These are phyloP conservation scores for Aradophagus sp. DNA, from an alignment of 1,140 invertebrate genomes.

Conservation along the genomic window DNA sequence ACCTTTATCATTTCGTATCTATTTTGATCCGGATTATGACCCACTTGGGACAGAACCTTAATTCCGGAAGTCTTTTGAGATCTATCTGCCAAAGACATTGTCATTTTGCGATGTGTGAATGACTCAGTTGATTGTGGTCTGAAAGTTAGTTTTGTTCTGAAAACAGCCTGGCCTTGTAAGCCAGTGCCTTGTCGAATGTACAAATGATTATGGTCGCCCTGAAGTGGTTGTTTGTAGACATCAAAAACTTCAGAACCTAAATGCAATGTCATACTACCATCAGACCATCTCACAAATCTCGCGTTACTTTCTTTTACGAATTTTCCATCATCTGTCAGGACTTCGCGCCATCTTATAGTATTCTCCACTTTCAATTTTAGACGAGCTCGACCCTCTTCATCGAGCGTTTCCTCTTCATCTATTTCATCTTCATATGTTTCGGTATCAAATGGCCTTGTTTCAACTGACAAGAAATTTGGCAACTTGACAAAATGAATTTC, in stretches of 20 bases:
- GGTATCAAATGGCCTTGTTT: slow-evolving; percentile 94
- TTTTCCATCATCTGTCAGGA: slow-evolving; percentile 88
- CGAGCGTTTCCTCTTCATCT: slow-evolving; percentile 97
- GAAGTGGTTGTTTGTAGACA: slow-evolving; percentile 93
- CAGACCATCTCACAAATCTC: slow-evolving; percentile 96
- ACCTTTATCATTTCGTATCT: slow-evolving; percentile 93
- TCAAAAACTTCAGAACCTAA: slow-evolving; percentile 98
- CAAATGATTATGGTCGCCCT: slow-evolving; percentile 84
- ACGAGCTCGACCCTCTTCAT: slow-evolving; percentile 96
- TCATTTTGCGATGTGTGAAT: slow-evolving; percentile 99
- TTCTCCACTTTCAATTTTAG: slow-evolving; percentile 97
- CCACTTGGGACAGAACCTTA: slow-evolving; percentile 95
- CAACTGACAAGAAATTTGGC: slow-evolving; percentile 94
- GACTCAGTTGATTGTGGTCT: slow-evolving; percentile 98
- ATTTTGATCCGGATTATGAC: slow-evolving; percentile 94
- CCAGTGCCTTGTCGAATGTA: slow-evolving; percentile 97
- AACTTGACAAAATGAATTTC: slow-evolving; percentile 96
- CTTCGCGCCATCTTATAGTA: slow-evolving; percentile 94
- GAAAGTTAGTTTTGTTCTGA: slow-evolving; percentile 97
- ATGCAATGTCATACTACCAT: slow-evolving; percentile 98
- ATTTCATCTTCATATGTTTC: slow-evolving; percentile 99
- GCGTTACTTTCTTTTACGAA: slow-evolving; percentile 95
- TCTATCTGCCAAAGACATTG: slow-evolving; percentile 95
- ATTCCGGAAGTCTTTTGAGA: slow-evolving; percentile 98
- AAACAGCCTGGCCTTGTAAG: slow-evolving; percentile 97